These are phyloP conservation scores for Sphenopsis melanotis DNA, from an alignment of 2,797 vertebrate genomes.

Conservation along the genomic window DNA sequence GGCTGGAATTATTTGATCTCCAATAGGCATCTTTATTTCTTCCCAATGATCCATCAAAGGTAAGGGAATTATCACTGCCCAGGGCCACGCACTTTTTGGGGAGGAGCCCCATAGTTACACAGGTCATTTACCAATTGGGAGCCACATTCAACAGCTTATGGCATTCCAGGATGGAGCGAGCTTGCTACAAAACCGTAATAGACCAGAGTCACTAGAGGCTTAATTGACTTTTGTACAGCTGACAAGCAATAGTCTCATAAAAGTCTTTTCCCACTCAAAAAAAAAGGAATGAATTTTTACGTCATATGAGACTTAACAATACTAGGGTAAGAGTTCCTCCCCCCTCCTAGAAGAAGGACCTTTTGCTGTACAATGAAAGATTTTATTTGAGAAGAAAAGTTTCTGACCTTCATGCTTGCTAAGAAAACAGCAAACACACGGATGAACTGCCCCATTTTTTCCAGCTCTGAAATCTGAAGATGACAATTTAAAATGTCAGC, in stretches of 20 bases:
- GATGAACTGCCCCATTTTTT: slow-evolving; percentile 7
- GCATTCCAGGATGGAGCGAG: background rate
- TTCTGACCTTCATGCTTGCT: slow-evolving; percentile 30
- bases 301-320: background rate
- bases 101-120: background rate
- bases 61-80: background rate
- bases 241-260: background rate
- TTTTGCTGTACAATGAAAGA: background rate
- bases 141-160: background rate
- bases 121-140: background rate
- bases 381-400: background rate
- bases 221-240: background rate
- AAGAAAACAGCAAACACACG: background rate
- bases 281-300: background rate
- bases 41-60: background rate
- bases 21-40: background rate
- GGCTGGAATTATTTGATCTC: background rate
- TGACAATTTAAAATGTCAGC: slow-evolving; percentile 35
- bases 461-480: slow-evolving; percentile 4
- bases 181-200: background rate
- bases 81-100: background rate
- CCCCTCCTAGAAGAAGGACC: background rate
- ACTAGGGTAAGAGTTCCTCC: background rate
- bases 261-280: background rate
- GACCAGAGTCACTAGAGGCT: background rate